Base-by-base conservation (phyloP, 2,888 invertebrate species). In the Hedychridium roseum region DNA sequence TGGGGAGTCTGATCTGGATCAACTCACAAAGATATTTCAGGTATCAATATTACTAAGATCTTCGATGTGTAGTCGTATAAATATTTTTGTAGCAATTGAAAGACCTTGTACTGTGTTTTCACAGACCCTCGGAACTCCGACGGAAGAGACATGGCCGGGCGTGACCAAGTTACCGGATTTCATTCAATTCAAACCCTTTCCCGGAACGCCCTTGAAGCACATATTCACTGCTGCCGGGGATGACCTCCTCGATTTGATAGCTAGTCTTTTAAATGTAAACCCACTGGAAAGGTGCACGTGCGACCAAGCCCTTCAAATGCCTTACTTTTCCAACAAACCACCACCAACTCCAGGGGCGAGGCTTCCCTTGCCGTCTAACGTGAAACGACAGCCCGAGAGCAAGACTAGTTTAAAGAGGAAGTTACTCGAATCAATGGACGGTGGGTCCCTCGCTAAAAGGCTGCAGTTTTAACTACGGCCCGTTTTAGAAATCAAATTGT, bases 1-100 rank as follows among this genome's bases (percentile, higher is more conserved):
- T 0, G 98, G 98, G 3, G 98, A 98, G 68, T 91, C 96, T 0
- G 99, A 99, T 80, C 82, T 99, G 43, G 97, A 98, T 81, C 99
- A 99, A 75, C 81, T 99, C 30, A 91, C 92, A 0, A 91, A 90
- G 71, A 99, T 99, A 70, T 98, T 97, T 79, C 91, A 91, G 80
- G 93, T 94, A 20, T 9, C n/a, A n/a, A n/a, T n/a, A n/a, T 11
- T 40, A 9, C 9, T 30, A n/a, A 4, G 4, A 18, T 35, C 16
- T 26, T 7, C 12, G 14, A 20, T 11, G 5, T 48, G 12, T 21
- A 4, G 2, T 21, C 15, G 2, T 30, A 28, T 12, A 45, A 35
- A 4, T 38, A 11, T 15, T 30, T 32, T 17, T 23, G 7, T 16
- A 21, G 38, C 41, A 9, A 12, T 41, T 2, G 18, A 23, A 14